phyloP scores from a whole-genome alignment of 2,888 invertebrate species.

The Agonopterix subpropinquella region DNA sequence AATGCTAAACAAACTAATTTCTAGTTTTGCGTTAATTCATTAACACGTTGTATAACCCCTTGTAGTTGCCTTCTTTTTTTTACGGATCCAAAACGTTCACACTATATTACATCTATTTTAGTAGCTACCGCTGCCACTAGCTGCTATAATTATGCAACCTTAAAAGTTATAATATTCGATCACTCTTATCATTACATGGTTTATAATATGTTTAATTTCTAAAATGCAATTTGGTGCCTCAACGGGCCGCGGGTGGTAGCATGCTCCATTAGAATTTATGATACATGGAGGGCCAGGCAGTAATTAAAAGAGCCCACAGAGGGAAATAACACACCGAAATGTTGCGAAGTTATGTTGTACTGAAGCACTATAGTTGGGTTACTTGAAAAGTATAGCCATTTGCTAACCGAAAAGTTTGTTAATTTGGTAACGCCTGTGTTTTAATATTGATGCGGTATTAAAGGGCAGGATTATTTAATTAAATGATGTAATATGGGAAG shows the following conservation, averaged over 20 bases:
- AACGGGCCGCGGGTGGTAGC: slow-evolving; percentile 25
- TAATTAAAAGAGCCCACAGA: slow-evolving; percentile 67
- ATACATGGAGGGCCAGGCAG: slow-evolving; percentile 55
- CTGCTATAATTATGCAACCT: too few relatives aligned
- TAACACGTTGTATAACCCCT: too few relatives aligned
- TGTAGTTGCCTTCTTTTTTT: too few relatives aligned
- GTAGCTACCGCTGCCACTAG: too few relatives aligned
- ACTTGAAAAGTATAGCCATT: slow-evolving; percentile 31
- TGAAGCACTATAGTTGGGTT: slow-evolving; percentile 19
- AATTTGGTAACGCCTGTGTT: slow-evolving; percentile 9
- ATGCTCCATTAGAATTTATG: slow-evolving; percentile 69
- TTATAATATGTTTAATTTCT: slow-evolving; percentile 43
- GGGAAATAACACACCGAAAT: slow-evolving; percentile 47
- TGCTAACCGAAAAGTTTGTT: slow-evolving; percentile 10
- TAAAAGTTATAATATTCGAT: slow-evolving; percentile 18
- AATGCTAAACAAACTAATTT: too few relatives aligned
- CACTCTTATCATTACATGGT: slow-evolving; percentile 3
- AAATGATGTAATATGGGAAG: too few relatives aligned
- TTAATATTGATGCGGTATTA: too few relatives aligned
- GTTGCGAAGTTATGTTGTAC: too few relatives aligned
- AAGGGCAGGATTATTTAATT: too few relatives aligned
- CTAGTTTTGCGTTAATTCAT: too few relatives aligned
- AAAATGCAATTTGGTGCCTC: slow-evolving; percentile 52
- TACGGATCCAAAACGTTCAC: too few relatives aligned
- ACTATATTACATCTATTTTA: too few relatives aligned